phyloP scores from a whole-genome alignment of 2,797 vertebrate species.

The Neosilurus hyrtlii region DNA sequence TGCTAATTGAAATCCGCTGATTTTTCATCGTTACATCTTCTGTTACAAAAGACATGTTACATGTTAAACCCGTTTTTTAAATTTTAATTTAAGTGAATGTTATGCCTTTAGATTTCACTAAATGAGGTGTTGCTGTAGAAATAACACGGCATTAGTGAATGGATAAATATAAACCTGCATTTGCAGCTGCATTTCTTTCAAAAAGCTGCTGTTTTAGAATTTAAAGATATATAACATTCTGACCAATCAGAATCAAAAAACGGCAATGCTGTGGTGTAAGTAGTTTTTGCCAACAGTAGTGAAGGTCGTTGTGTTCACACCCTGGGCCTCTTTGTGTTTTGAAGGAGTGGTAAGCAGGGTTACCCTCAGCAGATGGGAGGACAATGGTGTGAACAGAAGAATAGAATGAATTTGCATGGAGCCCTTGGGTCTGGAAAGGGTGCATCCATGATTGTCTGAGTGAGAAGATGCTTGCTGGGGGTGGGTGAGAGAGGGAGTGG shows the following conservation, averaged over 20 bases:
- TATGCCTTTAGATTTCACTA: too few relatives aligned
- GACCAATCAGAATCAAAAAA: not conserved
- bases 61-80: not conserved
- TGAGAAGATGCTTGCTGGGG: conserved; percentile 35
- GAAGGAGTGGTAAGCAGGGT: conserved; percentile 27
- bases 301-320: conserved; percentile 29
- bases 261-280: not conserved
- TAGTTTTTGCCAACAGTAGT: not conserved
- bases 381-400: conserved; percentile 52
- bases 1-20: not conserved
- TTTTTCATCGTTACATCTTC: not conserved
- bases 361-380: conserved; percentile 55
- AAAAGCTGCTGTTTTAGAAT: not conserved
- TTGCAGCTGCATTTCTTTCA: not conserved
- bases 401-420: conserved; percentile 51
- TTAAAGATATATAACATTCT: too few relatives aligned
- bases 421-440: conserved; percentile 46
- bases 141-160: not conserved
- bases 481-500: conserved; percentile 22
- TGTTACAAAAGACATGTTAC: not conserved
- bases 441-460: conserved; percentile 41
- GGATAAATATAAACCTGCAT: not conserved
- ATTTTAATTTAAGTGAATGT: not conserved
- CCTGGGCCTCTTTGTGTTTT: conserved; percentile 45
- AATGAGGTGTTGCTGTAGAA: not conserved